These are phyloP conservation scores for Mizuhopecten yessoensis DNA, from an alignment of 1,140 invertebrate genomes.

Conservation along the genomic window DNA sequence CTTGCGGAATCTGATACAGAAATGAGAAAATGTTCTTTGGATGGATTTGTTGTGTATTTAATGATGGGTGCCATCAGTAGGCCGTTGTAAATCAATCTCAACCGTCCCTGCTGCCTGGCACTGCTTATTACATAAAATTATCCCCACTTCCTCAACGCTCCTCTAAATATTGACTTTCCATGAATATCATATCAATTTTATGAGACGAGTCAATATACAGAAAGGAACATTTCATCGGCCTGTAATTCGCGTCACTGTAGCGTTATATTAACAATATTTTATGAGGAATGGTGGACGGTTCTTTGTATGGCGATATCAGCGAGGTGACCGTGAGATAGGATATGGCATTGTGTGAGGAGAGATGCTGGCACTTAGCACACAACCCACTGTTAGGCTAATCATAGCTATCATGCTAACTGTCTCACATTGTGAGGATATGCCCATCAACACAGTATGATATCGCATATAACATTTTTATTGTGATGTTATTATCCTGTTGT, in stretches of 20 bases:
- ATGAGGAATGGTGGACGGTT: background rate
- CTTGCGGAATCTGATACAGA: constrained; percentile 37
- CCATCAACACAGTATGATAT: background rate
- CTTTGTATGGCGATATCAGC: background rate
- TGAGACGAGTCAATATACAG: background rate
- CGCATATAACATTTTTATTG: background rate
- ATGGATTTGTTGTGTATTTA: constrained; percentile 39
- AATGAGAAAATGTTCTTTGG: constrained; percentile 23
- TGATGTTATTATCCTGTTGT: background rate
- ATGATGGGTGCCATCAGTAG: constrained; percentile 22
- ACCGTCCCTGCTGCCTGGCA: background rate
- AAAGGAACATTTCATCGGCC: constrained; percentile 25
- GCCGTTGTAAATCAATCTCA: constrained; percentile 10
- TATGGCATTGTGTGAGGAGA: background rate
- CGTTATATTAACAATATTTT: constrained; percentile 29
- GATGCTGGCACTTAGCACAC: background rate
- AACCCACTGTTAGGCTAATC: background rate
- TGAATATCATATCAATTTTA: constrained; percentile 40
- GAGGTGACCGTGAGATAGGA: constrained; percentile 2
- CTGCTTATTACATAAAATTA: constrained; percentile 40
- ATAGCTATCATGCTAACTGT: background rate
- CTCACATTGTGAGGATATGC: background rate
- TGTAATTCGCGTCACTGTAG: background rate
- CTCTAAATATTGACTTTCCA: constrained; percentile 26
- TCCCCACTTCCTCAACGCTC: background rate